Percentiles rank a stretch among this genome's conserved stretches.
Evolutionary conservation across 2,888 invertebrate genomes (phyloP).

Genomic region (Gari tellinella): DNA sequence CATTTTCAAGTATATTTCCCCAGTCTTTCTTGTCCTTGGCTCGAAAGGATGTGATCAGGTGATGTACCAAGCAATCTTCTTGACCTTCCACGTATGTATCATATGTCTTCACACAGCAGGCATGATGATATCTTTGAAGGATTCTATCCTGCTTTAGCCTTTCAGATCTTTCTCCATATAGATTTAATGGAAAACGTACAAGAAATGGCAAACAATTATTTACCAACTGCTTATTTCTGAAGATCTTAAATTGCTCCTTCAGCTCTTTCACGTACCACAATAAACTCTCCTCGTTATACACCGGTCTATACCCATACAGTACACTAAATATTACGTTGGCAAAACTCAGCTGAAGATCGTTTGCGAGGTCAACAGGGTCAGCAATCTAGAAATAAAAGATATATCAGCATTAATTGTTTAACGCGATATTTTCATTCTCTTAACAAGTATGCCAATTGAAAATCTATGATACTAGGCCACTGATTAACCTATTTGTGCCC

Average conservation of each 20-base stretch:
- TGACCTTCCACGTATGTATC: no score
- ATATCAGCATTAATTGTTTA: no score
- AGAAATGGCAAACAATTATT: slow-evolving; percentile 40
- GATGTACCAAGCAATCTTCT: slow-evolving; percentile 27
- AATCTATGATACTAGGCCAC: no score
- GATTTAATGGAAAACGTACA: slow-evolving; percentile 37
- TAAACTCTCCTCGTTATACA: slow-evolving; percentile 41
- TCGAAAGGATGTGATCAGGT: not conserved
- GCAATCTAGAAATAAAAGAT: no score
- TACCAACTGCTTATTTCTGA: no score
- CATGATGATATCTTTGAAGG: no score
- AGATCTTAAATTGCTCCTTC: slow-evolving; percentile 6
- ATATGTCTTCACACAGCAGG: no score
- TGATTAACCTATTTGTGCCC: no score
- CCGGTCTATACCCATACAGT: slow-evolving; percentile 36
- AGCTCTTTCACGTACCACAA: slow-evolving; percentile 26
- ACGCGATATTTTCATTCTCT: no score
- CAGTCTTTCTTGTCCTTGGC: not conserved
- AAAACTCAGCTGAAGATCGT: slow-evolving; percentile 40
- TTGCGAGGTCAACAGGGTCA: slow-evolving; percentile 34
- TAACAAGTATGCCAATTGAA: no score
- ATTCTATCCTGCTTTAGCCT: no score
- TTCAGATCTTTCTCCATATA: slow-evolving; percentile 18
- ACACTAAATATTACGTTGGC: slow-evolving; percentile 63
- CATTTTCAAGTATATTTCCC: not conserved